Conservation (phyloP, 2,888 invertebrate genomes). For the Drosophila suboccidentalis region DNA sequence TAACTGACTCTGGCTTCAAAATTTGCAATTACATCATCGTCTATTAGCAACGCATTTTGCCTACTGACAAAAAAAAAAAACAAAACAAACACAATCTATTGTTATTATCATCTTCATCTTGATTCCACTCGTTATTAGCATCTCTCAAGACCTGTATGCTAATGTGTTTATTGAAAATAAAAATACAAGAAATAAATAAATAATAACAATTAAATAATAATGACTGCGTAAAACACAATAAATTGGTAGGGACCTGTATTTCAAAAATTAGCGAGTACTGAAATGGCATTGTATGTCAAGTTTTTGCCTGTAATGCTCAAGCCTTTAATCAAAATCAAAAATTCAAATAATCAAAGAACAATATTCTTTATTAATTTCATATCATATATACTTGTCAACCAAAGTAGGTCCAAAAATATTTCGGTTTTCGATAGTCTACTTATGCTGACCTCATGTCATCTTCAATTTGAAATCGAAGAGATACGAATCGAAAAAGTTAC, state of each 20-base stretch:
- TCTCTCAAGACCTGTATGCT: conserved; percentile 45
- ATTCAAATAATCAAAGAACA: no score
- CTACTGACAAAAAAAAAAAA: conserved; percentile 36
- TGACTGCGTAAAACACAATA: neutral
- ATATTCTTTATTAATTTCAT: no score
- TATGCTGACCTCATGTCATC: no score
- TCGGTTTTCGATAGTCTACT: no score
- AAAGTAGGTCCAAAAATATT: no score
- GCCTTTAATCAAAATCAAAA: neutral
- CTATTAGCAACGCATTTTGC: conserved; percentile 30
- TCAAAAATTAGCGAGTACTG: no score
- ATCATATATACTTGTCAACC: no score
- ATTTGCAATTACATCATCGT: conserved; percentile 54
- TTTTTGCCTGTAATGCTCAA: neutral
- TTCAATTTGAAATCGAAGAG: no score
- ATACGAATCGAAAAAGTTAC: no score
- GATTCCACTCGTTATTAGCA: conserved; percentile 35
- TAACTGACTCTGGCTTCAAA: conserved; percentile 13
- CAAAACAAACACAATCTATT: conserved; percentile 37
- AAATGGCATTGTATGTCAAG: neutral
- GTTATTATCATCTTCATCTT: conserved; percentile 44
- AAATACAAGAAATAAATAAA: neutral
- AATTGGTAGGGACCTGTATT: neutral
- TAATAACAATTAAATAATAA: conserved; percentile 11
- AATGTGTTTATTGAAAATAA: conserved; percentile 15